Base-by-base conservation (phyloP, 2,888 invertebrate genomes). In the Ichneumoninae sp. region DNA sequence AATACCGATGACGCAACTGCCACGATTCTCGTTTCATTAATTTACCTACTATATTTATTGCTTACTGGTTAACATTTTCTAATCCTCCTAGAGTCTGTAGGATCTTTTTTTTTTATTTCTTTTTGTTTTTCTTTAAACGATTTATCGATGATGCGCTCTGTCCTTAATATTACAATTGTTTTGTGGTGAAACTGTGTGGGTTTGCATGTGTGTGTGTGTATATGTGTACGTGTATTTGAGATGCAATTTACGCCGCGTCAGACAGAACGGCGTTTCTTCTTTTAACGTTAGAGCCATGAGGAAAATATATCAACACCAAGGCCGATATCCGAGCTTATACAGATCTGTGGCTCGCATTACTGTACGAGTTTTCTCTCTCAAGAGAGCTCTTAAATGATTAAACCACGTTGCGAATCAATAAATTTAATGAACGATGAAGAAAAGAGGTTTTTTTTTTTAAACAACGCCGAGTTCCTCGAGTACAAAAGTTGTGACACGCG, bases 51-150 rank as follows among this genome's bases (percentile, higher is more conserved):
- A 69, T 77, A 72, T 72, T 75, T 78, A 84, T 84, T 84, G 84
- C 84, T 84, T 84, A 82, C 78, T 65, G 82, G 30, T 84, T 79
- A 82, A 82, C 82, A 84, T 77, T 77, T 47, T 66, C 82, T 84
- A 82, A 82, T 79, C 50, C 50, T 66, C 66, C 79, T 79, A 84
- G 26, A 22, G 30, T 57, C 26, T 52, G 57, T 65, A 68, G 47
- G 26, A 44, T 30, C 66, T 26, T 60, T 68, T 10, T 69, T 68
- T 68, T 50, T 36, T 1, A 19, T 78, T n/a, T 40, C 26, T 10
- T 70, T 47, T 70, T 40, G 40, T 44, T n/a, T n/a, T 36, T 33
- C 33, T 33, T 19, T 82, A 40, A 50, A 72, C 70, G 60, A 77
- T 77, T 71, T 50, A 71, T 77, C 66, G 70, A 74, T 40, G 68